Evolutionary conservation across 2,113 vertebrate species (phyloP), one percentile per base, ranked within the genome.

Genomic region (Philantomba maxwellii): DNA sequence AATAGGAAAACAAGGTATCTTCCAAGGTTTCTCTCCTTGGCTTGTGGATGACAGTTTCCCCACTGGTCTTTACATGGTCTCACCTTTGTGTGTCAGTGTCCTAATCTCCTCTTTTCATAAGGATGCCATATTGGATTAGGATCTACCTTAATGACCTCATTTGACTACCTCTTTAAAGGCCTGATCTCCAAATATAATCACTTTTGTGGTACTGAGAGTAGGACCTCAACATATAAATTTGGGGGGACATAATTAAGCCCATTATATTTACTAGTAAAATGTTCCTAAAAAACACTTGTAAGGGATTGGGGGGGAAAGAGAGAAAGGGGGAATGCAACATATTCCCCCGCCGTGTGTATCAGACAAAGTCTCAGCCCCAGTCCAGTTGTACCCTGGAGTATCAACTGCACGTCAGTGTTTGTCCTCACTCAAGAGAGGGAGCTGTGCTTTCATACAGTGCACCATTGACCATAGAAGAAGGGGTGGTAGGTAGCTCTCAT

Each of bases 361-460:
- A 28, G n/a, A 26, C 64, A 36, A 55, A 33, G 7, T 26, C 39
- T 70, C 7, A n/a, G 9, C 19, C 3, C 36, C 30, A 36, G 19
- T 19, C 28, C 80, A 1, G 17, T 53, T 8, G 1, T 45, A 6
- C 62, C 17, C 45, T 15, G 15, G 78, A 43, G 4, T 45, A 7
- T 26, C 26, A 53, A 1, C 1, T 4, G n/a, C 5, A 1, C 11
- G 14, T 33, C 10, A 3, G 2, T 25, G 25, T 49, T 30, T 33
- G 19, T 30, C 33, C 26, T 39, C 10, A 25, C 13, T 36, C 13
- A 73, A 33, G 7, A 51, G 39, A 53, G 16, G 21, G 5, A 58
- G 23, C 26, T n/a, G 11, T 70, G 21, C 25, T n/a, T 47, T 91
- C 7, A 7, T 0, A 33, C 1, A 1, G 43, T 15, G n/a, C 3